Evolutionary conservation across 2,888 invertebrate genomes (phyloP), one percentile per base, ranked within the genome.

Genomic region (Papilio protenor): DNA sequence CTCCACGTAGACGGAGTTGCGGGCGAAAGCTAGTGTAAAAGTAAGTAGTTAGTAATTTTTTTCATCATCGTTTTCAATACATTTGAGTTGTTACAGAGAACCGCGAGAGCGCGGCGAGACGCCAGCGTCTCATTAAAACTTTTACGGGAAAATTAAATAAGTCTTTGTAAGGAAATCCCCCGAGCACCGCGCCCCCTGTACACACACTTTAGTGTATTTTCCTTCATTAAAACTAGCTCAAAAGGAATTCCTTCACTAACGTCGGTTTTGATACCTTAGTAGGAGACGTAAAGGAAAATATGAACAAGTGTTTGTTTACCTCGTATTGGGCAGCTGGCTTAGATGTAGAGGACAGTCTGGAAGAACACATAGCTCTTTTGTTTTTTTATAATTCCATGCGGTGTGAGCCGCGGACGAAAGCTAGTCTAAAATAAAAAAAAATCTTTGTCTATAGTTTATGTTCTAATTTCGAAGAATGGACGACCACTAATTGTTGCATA

Each of bases 121-220:
- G n/a, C 61, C 16, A 40, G 33, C 64, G 23, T 74, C 64, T 75
- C 75, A 75, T 75, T 75, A 75, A 75, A 75, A 75, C 52, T 75
- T 75, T 75, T 66, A 52, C 61, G 75, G 49, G 75, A 33, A 61
- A 75, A 75, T 75, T 64, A 66, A 75, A 75, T 49, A 66, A 64
- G 64, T 75, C 75, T 75, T 75, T 75, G 45, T 69, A 69, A 69
- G 66, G 40, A 69, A 69, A 45, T 45, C 21, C n/a, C 66, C n/a
- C 61, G 8, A 6, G 8, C 59, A 1, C 4, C 23, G 11, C 21
- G 18, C 12, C 3, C 27, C n/a, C n/a, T n/a, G 11, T 45, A 45
- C 5, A 69, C 45, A 69, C 66, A 69, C 45, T 11, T 69, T 69
- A 69, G n/a, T 69, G 45, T 45, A 69, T 69, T 69, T 21, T 33